Evolutionary conservation across 2,888 invertebrate genomes (phyloP), one percentile per base, ranked within the genome.

Genomic region (Cephus pygmeus): DNA sequence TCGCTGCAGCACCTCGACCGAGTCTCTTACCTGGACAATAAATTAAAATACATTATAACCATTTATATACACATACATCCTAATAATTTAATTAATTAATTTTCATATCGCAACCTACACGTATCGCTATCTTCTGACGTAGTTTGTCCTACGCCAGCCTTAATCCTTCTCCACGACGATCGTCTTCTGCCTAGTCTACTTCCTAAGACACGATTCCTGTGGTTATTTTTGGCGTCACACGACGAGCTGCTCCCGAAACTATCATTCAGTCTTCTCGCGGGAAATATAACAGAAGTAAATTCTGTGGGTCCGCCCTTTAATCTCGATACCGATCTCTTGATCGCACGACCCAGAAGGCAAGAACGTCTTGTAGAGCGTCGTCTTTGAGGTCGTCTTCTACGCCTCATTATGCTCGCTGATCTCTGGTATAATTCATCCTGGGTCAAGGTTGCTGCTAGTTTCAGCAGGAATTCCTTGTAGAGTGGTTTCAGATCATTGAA

Each of bases 401-500:
- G 94, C 80, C 96, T 94, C 97, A 98, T 97, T 81, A 97, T 97
- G 80, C 95, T 95, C 91, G 97, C 97, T 82, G 97, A 97, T 87
- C 97, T 94, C 89, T 97, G 96, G 89, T 97, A 98, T 81, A 98
- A 93, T 92, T 98, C 97, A 88, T 98, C 97, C 92, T 97, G 97
- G n/a, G 97, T 97, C 79, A 98, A 92, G 0, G 97, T 97, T 0
- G 97, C 95, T 3, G 97, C 97, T 82, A 98, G 92, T 92, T 97
- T 97, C 69, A 97, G 92, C 75, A 98, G 92, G 89, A 98, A 97
- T 92, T 97, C 97, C 91, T 97, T 97, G 90, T 98, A 97, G 81
- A 97, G 96, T 73, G 97, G 97, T 91, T 97, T 97, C 80, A 98
- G 93, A 88, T 97, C 97, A 92, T 97, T 97, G 91, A 97, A 97